Base-by-base conservation (phyloP, 2,797 vertebrate species). In the Pteropus rufus region DNA sequence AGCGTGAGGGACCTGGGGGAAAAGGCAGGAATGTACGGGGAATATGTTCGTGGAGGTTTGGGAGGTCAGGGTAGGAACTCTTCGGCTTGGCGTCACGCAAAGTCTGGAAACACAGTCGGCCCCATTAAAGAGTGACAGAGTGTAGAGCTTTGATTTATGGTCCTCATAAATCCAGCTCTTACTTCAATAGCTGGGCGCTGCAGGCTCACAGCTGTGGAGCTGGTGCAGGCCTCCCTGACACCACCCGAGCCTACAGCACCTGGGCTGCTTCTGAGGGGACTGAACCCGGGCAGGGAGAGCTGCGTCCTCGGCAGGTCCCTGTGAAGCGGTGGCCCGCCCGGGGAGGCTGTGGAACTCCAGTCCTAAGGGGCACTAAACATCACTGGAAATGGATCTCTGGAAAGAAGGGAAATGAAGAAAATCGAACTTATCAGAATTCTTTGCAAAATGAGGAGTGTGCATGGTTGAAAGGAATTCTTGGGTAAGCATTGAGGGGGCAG, bases 91-190 rank as follows among this genome's bases (percentile, higher is more conserved):
- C 67, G 21, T 39, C 70, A 21, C 44, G 12, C 21, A 18, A 34
- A 39, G 65, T 88, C 82, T 84, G 49, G 58, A 95, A 84, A 84
- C 41, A 46, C 56, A 52, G 15, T n/a, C 29, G 52, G 73, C 19
- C 19, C 75, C 56, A 21, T 23, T 76, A 29, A 84, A 82, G 54
- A 77, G 5, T 26, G 21, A 52, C 58, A 15, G n/a, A 19, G 18
- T 15, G n/a, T 1, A 2, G 4, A 54, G 26, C 11, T 80, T 67
- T 70, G 70, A 56, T 75, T 60, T 49, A 58, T 12, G 44, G 15
- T n/a, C 4, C 49, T 73, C 31, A 9, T 36, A 91, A 62, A 62
- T 44, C 46, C 52, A 91, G 65, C 65, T 79, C 44, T 36, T 26
- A n/a, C 16, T 54, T 67, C 36, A 11, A 58, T 10, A 56, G 64